Base-by-base conservation (phyloP, 2,797 vertebrate genomes). In the Melanotaenia boesemani region DNA sequence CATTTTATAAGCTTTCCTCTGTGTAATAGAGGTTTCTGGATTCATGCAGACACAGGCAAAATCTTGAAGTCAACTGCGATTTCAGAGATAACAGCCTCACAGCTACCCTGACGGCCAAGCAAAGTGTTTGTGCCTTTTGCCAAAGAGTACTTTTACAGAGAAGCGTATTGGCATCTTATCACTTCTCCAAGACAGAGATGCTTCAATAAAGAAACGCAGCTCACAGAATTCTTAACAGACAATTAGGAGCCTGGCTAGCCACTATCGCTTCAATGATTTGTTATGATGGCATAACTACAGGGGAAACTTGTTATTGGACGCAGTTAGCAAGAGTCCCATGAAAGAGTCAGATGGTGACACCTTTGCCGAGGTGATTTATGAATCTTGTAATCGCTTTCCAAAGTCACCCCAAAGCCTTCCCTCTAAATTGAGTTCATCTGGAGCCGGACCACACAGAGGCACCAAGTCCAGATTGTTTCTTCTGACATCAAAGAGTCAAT, bases 271-370 rank as follows among this genome's bases (percentile, higher is more conserved):
- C 92, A 92, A 90, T 92, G 91, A 92, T 93, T 92, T 90, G 92
- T 86, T 92, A 79, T 86, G 92, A 94, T 95, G 93, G 93, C 92
- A 95, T 88, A 91, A 92, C 92, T 93, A 95, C 93, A 94, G 91
- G 93, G 93, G 88, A 94, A 94, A 94, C 93, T 94, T 93, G 93
- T 93, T 92, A 86, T 93, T 94, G 94, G 92, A 94, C 76, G 28
- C 76, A 91, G 89, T 93, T 93, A 89, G 92, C 89, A 93, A 90
- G 92, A 87, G 88, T 82, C 88, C 89, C 89, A 95, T 92, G 87
- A 94, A 93, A 92, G 91, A 92, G 92, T 94, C 93, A 93, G 91
- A 94, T 89, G 93, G 90, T 92, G 93, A 94, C 94, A 94, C 93
- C 92, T 94, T 92, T 90, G 87, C 92, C 63, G 91, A 92, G 93